Conservation (phyloP, 2,113 vertebrate species). For the Caloenas nicobarica region DNA sequence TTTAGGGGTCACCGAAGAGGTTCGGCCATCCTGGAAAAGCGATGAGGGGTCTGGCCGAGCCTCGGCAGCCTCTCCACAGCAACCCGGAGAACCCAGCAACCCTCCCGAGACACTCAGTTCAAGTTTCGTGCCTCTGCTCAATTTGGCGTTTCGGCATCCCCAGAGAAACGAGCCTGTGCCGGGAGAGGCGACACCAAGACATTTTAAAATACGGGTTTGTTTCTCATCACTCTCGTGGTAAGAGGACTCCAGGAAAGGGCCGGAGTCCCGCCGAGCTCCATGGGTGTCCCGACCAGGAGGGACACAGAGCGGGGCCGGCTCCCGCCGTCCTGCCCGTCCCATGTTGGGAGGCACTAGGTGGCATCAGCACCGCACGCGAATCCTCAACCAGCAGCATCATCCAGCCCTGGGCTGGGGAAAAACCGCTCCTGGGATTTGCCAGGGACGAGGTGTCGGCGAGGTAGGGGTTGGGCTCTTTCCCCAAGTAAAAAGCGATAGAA, state of each 20-base stretch:
- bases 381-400: background rate
- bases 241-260: background rate
- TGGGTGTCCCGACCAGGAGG: accelerated
- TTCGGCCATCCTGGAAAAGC: background rate
- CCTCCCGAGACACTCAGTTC: background rate
- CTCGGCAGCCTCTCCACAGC: background rate
- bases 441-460: too few species aligned
- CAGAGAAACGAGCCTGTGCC: background rate
- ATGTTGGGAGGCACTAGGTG: background rate
- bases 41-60: background rate
- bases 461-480: background rate
- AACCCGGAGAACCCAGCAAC: background rate
- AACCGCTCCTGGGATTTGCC: background rate
- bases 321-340: background rate
- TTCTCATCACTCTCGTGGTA: background rate
- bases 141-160: background rate
- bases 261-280: background rate
- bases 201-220: background rate
- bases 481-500: too few species aligned
- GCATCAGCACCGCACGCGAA: background rate
- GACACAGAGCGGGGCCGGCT: background rate
- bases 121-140: background rate
- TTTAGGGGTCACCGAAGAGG: background rate
- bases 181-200: background rate
- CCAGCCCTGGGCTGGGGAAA: too few species aligned